phyloP scores from a whole-genome alignment of 2,888 invertebrate species.

The Heterodera filipjevi region DNA sequence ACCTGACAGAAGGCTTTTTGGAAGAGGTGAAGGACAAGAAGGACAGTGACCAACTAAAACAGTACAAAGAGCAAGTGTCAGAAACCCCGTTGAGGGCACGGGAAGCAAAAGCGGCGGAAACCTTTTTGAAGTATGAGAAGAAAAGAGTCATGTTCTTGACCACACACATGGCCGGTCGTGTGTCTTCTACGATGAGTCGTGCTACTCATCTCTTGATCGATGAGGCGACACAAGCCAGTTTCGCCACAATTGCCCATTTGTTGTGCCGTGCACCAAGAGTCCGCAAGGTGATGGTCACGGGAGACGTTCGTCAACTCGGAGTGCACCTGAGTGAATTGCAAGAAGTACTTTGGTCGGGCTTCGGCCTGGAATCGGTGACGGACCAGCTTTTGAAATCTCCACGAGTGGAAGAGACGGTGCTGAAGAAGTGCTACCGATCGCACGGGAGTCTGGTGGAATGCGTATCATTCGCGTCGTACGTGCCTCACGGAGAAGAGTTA shows the following conservation, averaged over 20 bases:
- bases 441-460: neutral
- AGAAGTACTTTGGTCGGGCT: neutral
- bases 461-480: neutral
- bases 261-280: neutral
- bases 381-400: neutral
- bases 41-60: neutral
- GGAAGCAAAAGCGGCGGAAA: neutral
- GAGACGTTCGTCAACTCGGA: neutral
- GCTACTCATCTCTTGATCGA: neutral
- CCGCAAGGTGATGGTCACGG: neutral
- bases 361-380: neutral
- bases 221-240: neutral
- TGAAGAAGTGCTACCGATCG: constrained; percentile 1
- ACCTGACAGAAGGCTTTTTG: neutral
- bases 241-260: neutral
- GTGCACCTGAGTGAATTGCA: neutral
- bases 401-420: neutral
- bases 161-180: neutral
- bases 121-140: neutral
- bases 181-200: neutral
- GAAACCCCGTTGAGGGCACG: neutral
- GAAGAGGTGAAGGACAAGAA: neutral
- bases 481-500: neutral
- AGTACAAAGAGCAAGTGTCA: neutral
- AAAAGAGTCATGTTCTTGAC: neutral